Conservation (phyloP, 2,797 vertebrate species). For the Huso huso region DNA sequence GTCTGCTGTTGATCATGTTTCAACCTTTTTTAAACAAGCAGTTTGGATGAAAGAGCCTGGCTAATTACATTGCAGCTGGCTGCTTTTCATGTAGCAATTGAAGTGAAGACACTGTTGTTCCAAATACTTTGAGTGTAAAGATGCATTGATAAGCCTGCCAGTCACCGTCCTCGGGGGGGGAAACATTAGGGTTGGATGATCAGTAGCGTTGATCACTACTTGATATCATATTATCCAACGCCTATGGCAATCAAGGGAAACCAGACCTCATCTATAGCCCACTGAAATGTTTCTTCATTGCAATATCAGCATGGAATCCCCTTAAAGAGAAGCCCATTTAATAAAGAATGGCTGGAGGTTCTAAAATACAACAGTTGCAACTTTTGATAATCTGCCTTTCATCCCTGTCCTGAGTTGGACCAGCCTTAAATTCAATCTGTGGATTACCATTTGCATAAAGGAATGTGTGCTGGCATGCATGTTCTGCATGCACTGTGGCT, state of each 20-base stretch:
- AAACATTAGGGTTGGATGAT: conserved; percentile 23
- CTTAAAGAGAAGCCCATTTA: no score
- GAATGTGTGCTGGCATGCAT: no score
- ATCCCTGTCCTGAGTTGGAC: no score
- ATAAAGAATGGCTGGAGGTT: no score
- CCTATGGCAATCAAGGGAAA: conserved; percentile 43
- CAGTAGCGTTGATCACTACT: conserved; percentile 22
- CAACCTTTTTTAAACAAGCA: background rate
- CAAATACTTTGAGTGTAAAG: conserved; percentile 20
- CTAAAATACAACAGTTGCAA: no score
- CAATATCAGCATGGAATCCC: no score
- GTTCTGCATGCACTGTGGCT: no score
- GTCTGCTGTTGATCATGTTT: conserved; percentile 20
- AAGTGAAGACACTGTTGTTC: background rate
- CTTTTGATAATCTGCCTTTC: no score
- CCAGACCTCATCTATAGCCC: conserved; percentile 39
- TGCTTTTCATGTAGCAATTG: background rate
- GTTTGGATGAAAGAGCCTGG: background rate
- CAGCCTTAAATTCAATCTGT: no score
- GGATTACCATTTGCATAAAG: no score
- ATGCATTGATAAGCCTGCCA: conserved; percentile 31
- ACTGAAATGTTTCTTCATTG: conserved; percentile 23
- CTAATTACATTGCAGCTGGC: conserved; percentile 1
- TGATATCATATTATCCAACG: conserved; percentile 37
- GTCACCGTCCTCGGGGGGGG: conserved; percentile 12